Evolutionary conservation across 2,113 vertebrate genomes (phyloP).

Genomic region (Pandion haliaetus): DNA sequence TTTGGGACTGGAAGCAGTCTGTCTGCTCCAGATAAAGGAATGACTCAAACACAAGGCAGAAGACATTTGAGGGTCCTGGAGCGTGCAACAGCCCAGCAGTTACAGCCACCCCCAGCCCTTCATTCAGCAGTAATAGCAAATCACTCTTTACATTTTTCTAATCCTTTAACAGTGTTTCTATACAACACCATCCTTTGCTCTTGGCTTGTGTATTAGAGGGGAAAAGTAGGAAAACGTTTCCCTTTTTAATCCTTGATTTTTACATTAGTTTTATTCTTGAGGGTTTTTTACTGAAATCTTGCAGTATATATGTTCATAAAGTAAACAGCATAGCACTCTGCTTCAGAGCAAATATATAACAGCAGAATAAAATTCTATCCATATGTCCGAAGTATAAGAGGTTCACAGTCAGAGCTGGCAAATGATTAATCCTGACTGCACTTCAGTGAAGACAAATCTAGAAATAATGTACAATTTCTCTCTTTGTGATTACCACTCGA

Average conservation of each 20-base stretch:
- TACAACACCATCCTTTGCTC: not conserved
- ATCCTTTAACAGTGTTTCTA: not conserved
- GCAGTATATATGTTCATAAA: not conserved
- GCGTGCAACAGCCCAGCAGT: not conserved
- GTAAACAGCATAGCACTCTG: not conserved
- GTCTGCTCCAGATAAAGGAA: not conserved
- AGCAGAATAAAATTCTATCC: slow-evolving; percentile 40
- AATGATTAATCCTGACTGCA: slow-evolving; percentile 57
- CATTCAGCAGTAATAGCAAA: not conserved
- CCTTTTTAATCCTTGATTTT: not conserved
- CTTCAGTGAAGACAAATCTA: slow-evolving; percentile 60
- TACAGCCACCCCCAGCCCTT: not conserved
- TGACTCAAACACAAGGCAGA: not conserved
- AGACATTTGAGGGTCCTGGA: not conserved
- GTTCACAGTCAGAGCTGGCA: slow-evolving; percentile 44
- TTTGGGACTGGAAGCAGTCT: not conserved
- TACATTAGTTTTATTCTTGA: not conserved
- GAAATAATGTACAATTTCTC: slow-evolving; percentile 52
- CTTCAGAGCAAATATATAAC: not conserved
- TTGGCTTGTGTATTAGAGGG: not conserved
- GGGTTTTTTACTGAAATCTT: not conserved
- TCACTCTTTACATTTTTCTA: not conserved
- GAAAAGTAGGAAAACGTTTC: not conserved
- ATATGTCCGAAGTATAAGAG: slow-evolving; percentile 48
- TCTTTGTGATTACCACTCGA: slow-evolving; percentile 50